These are phyloP conservation scores for Hyperoplus immaculatus DNA, from an alignment of 2,797 vertebrate species.

Conservation along the genomic window DNA sequence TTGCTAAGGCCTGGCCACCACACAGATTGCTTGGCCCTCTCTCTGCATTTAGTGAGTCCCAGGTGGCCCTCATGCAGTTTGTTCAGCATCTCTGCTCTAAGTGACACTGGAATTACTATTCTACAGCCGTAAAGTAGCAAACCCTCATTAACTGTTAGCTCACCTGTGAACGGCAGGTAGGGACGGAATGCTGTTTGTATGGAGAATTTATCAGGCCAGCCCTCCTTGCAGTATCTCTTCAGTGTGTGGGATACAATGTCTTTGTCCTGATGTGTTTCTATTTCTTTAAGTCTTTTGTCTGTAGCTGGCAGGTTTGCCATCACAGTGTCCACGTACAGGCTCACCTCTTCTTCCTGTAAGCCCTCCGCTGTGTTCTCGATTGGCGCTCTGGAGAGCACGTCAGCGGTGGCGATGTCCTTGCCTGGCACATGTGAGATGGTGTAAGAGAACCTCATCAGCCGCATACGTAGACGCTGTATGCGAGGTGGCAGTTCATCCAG, in stretches of 20 bases:
- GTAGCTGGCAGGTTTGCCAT: conserved; percentile 16
- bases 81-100: conserved; percentile 13
- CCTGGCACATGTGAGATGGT: conserved; percentile 29
- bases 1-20: background rate
- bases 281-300: conserved; percentile 10
- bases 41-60: conserved; percentile 15
- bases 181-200: background rate
- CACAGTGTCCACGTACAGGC: conserved; percentile 19
- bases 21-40: conserved; percentile 20
- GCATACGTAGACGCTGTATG: conserved; percentile 10
- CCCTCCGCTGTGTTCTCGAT: background rate
- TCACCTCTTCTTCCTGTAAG: conserved; percentile 1
- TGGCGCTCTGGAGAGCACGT: conserved; percentile 9
- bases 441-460: conserved; percentile 29
- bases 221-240: conserved; percentile 10
- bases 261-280: conserved; percentile 22
- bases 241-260: background rate
- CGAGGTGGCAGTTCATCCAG: conserved; percentile 25
- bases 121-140: conserved; percentile 3
- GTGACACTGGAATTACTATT: conserved; percentile 30
- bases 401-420: conserved; percentile 29
- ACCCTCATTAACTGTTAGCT: conserved; percentile 25
- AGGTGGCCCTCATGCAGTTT: conserved; percentile 17
- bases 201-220: conserved; percentile 15
- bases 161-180: conserved; percentile 30